These are phyloP conservation scores for Tenthredo livida DNA, from an alignment of 2,888 invertebrate genomes.

Conservation along the genomic window DNA sequence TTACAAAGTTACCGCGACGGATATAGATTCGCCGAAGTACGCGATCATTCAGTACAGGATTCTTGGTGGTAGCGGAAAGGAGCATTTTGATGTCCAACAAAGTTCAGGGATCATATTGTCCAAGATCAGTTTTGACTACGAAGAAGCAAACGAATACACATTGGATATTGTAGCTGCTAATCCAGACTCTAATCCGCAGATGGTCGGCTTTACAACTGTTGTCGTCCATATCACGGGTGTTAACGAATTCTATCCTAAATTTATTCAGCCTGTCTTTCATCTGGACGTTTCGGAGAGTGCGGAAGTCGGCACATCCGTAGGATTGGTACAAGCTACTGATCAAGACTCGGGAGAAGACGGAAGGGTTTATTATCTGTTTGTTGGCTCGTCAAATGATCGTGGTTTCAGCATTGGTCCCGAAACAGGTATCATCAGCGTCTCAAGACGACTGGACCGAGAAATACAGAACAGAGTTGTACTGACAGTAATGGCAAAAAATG, in stretches of 20 bases:
- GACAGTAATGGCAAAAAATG: conserved; percentile 96
- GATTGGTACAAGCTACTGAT: conserved; percentile 92
- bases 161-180: conserved; percentile 91
- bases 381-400: conserved; percentile 94
- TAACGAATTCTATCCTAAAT: conserved; percentile 94
- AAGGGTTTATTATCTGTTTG: conserved; percentile 93
- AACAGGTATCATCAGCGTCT: conserved; percentile 91
- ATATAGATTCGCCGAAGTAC: conserved; percentile 93
- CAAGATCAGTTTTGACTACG: conserved; percentile 91
- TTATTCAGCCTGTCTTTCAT: conserved; percentile 93
- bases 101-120: conserved; percentile 89
- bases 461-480: conserved; percentile 93
- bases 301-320: conserved; percentile 91
- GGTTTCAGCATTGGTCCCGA: conserved; percentile 93
- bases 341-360: conserved; percentile 94
- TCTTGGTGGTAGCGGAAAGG: conserved; percentile 86
- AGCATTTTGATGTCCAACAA: conserved; percentile 88
- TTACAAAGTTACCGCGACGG: conserved; percentile 87
- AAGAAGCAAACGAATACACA: conserved; percentile 87
- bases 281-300: conserved; percentile 96
- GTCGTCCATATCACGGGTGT: conserved; percentile 89
- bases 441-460: conserved; percentile 90
- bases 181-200: conserved; percentile 86
- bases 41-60: conserved; percentile 92
- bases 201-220: conserved; percentile 88